Conservation (phyloP, 2,113 vertebrate genomes). For the Alligator sinensis region DNA sequence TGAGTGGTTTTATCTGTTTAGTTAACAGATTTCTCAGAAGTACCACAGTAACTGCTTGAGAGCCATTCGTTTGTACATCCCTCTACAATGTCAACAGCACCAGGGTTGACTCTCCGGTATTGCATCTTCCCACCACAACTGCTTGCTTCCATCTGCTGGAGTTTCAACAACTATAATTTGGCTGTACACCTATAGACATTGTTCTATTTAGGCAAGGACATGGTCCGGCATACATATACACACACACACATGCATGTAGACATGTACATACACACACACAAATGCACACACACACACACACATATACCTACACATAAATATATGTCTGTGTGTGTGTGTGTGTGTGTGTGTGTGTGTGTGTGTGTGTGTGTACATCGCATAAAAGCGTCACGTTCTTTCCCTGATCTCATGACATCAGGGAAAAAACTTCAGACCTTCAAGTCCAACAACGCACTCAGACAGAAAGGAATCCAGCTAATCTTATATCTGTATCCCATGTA, state of each 20-base stretch:
- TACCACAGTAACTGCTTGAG: not conserved
- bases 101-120: not conserved
- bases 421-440: constrained; percentile 4
- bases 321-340: too few species aligned
- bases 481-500: constrained; percentile 20
- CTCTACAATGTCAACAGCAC: not conserved
- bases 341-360: too few species aligned
- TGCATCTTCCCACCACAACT: not conserved
- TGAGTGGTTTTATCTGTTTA: not conserved
- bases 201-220: not conserved
- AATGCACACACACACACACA: not conserved
- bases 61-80: not conserved
- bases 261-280: not conserved
- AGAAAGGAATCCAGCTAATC: constrained; percentile 33
- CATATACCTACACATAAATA: too few species aligned
- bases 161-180: not conserved
- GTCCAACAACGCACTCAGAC: constrained; percentile 32
- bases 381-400: too few species aligned
- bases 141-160: not conserved
- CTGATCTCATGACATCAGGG: not conserved
- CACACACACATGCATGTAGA: too few species aligned
- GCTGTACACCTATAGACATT: not conserved
- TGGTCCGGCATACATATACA: too few species aligned
- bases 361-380: too few species aligned
- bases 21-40: not conserved